phyloP scores from a whole-genome alignment of 2,888 invertebrate genomes.

The Drosophila longiperda region DNA sequence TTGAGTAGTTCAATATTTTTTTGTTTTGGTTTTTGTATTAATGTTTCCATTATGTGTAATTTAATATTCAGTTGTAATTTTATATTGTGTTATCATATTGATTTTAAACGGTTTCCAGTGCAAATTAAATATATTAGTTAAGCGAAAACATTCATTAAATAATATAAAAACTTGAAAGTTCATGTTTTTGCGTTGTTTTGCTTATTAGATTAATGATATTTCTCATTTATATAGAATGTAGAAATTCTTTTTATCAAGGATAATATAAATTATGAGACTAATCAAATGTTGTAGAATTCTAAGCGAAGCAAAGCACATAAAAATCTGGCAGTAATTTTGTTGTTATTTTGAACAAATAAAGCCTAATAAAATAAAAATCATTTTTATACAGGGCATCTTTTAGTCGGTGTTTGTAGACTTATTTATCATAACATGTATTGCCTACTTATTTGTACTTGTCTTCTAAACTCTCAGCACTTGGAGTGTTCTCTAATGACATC shows the following conservation, averaged over 20 bases:
- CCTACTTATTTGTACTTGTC: conserved; percentile 4
- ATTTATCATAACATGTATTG: neutral
- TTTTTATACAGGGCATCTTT: conserved; percentile 8
- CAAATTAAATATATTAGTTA: neutral
- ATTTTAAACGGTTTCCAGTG: neutral
- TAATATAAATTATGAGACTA: neutral
- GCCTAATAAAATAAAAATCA: neutral
- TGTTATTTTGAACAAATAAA: neutral
- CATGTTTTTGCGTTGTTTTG: neutral
- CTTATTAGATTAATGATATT: too few relatives aligned
- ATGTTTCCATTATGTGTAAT: neutral
- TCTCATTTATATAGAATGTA: too few relatives aligned
- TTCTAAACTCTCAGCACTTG: conserved; percentile 9
- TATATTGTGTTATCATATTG: neutral
- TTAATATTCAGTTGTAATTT: neutral
- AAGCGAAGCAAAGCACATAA: neutral
- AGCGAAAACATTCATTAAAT: neutral
- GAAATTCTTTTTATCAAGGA: too few relatives aligned
- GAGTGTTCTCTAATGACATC: conserved; percentile 50
- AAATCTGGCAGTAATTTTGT: neutral
- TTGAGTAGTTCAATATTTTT: neutral
- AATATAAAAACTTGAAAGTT: neutral
- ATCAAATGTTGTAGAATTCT: neutral
- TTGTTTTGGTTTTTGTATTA: neutral
- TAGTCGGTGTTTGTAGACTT: neutral